Conservation (phyloP, 2,113 vertebrate species). For the Cephalopterus ornatus region DNA sequence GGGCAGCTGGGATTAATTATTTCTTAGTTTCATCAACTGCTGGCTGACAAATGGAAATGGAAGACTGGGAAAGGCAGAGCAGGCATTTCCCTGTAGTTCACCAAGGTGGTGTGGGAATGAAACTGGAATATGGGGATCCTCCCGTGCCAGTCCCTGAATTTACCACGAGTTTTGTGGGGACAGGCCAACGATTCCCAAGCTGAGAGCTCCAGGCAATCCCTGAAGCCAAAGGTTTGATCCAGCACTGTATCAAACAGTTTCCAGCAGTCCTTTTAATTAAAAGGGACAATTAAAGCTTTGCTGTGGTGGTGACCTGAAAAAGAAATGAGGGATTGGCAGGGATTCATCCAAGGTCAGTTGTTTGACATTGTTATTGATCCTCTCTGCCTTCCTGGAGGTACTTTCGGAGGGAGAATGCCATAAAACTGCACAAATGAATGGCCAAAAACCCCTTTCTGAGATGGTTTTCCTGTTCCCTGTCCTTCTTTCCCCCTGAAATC, state of each 20-base stretch:
- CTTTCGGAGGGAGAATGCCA: background rate
- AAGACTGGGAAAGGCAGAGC: background rate
- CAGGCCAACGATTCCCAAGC: background rate
- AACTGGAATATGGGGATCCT: fast-evolving
- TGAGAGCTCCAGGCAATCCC: background rate
- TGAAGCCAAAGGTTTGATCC: conserved; percentile 1
- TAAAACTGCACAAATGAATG: background rate
- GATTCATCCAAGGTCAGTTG: background rate
- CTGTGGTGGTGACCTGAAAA: conserved; percentile 20
- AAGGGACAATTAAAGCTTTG: background rate
- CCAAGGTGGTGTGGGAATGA: background rate
- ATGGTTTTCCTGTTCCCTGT: background rate
- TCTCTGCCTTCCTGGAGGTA: background rate
- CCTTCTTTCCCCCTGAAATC: background rate
- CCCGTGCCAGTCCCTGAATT: background rate
- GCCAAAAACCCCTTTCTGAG: background rate
- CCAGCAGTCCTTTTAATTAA: conserved; percentile 41
- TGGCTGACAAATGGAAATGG: background rate
- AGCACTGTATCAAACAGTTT: background rate
- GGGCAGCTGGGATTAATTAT: background rate
- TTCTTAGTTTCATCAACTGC: background rate
- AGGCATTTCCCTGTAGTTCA: background rate
- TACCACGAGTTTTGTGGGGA: background rate
- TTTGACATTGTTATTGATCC: background rate
- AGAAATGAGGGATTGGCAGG: conserved; percentile 9